phyloP scores from a whole-genome alignment of 2,888 invertebrate genomes.

The Dryococelus australis region DNA sequence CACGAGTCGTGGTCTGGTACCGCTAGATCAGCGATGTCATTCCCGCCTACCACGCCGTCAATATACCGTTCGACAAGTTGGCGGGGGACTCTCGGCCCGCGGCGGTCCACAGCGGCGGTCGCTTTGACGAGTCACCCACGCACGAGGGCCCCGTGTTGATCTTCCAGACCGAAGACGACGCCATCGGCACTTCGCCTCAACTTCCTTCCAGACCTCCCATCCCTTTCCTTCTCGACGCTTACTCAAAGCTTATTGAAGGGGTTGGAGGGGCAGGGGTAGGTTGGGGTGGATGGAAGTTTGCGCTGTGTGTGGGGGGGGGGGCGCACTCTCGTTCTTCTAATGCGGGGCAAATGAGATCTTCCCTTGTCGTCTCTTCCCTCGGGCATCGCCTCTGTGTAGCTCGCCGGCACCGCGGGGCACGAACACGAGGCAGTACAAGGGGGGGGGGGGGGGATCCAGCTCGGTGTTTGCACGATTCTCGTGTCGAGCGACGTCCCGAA shows the following conservation, averaged over 20 bases:
- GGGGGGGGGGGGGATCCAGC: background rate
- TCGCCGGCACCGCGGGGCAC: background rate
- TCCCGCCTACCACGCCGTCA: too few relatives aligned
- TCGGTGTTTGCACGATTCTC: background rate
- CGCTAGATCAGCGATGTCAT: too few relatives aligned
- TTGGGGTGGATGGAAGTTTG: too few relatives aligned
- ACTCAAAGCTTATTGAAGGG: background rate
- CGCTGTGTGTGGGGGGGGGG: background rate
- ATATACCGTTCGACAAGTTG: too few relatives aligned
- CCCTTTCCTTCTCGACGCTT: too few relatives aligned
- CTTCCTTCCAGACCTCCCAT: background rate
- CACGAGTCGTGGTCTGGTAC: too few relatives aligned
- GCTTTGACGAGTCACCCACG: background rate
- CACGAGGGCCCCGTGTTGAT: background rate
- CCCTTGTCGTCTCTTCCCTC: background rate
- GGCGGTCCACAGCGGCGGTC: background rate
- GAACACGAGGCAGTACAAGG: background rate
- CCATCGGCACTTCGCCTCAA: constrained; percentile 3
- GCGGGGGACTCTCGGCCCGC: background rate
- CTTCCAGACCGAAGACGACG: constrained; percentile 16
- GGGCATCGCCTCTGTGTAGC: background rate
- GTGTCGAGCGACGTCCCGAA: background rate
- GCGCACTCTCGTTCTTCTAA: background rate
- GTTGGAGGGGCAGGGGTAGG: too few relatives aligned
- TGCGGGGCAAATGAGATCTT: constrained; percentile 9